Conservation (phyloP, 1,140 invertebrate species). For the Mercenaria mercenaria region DNA sequence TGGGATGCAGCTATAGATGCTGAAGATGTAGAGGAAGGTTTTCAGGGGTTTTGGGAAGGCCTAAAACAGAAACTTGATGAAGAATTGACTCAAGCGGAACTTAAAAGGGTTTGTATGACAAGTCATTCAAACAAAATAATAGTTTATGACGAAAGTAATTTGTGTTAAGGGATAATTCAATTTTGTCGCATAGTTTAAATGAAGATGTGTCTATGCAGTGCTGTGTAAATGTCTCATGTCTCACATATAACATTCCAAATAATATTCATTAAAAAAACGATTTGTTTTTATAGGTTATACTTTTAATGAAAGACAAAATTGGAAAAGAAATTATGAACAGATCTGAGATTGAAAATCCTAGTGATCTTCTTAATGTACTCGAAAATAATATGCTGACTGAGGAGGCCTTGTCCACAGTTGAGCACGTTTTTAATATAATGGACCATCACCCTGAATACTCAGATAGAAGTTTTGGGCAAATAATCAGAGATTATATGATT, state of each 20-base stretch:
- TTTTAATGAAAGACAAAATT: not conserved
- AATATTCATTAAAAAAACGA: not conserved
- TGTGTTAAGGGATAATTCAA: no score
- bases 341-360: not conserved
- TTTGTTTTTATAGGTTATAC: not conserved
- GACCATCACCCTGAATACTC: not conserved
- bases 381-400: not conserved
- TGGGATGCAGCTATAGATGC: not conserved
- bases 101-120: not conserved
- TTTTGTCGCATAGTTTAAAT: no score
- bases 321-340: not conserved
- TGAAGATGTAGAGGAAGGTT: not conserved
- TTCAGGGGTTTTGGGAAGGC: not conserved
- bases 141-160: no score
- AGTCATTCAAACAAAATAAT: not conserved
- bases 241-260: not conserved
- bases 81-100: not conserved
- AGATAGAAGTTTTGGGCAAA: not conserved
- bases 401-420: not conserved
- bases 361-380: not conserved
- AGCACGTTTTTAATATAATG: not conserved
- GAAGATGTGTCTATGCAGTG: not conserved
- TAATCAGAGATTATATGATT: not conserved
- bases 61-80: not conserved
- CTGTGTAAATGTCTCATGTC: not conserved